A percentile compares a stretch with the other conserved stretches of the same genome.
Conservation (phyloP, 2,888 invertebrate species). For the Drosophila ustulata region DNA sequence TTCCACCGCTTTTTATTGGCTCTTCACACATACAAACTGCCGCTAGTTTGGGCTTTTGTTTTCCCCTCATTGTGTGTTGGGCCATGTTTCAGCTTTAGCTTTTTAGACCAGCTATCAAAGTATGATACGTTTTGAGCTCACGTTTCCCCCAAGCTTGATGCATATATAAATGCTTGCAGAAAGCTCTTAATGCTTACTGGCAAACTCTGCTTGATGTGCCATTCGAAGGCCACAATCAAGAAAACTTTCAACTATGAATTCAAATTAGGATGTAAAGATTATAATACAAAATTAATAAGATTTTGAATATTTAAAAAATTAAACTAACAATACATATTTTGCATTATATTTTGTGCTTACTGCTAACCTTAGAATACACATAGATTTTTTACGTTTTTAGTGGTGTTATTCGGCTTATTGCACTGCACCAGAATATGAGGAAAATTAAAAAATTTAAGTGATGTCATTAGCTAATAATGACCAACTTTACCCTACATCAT, state of each 20-base stretch:
- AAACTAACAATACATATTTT: too few relatives aligned
- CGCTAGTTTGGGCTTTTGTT: constrained; percentile 56
- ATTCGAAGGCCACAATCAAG: not conserved
- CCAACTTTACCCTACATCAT: too few relatives aligned
- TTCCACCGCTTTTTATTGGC: constrained; percentile 34
- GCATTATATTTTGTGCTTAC: too few relatives aligned
- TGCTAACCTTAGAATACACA: too few relatives aligned
- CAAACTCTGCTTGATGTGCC: constrained; percentile 37
- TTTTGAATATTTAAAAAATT: not conserved
- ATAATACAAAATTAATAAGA: too few relatives aligned
- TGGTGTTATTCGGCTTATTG: too few relatives aligned
- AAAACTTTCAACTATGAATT: too few relatives aligned
- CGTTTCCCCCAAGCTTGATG: not conserved
- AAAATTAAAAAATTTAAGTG: too few relatives aligned
- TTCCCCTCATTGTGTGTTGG: constrained; percentile 20
- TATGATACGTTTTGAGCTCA: constrained; percentile 22
- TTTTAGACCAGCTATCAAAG: constrained; percentile 13
- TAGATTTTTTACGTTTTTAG: too few relatives aligned
- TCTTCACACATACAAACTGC: constrained; percentile 40
- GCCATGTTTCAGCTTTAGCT: constrained; percentile 7
- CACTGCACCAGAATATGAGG: too few relatives aligned
- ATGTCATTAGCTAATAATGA: too few relatives aligned
- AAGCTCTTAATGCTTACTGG: not conserved
- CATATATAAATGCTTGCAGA: not conserved
- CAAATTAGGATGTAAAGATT: not conserved